phyloP scores from a whole-genome alignment of 2,113 vertebrate genomes.

The Psettodes erumei region DNA sequence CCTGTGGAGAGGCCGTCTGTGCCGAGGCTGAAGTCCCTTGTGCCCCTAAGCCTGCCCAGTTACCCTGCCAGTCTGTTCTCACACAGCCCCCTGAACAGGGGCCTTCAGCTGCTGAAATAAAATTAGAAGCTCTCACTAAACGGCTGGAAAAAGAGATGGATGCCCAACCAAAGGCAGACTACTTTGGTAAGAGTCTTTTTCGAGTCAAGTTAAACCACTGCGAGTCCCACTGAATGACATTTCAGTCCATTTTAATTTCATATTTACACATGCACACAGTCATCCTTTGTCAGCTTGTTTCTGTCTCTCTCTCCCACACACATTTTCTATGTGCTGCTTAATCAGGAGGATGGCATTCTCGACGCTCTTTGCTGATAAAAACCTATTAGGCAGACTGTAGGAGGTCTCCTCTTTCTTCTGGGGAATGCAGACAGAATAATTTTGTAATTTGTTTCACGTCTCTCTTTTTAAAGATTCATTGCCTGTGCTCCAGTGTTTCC shows the following conservation, averaged over 20 bases:
- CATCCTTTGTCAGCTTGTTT: slow-evolving; percentile 7
- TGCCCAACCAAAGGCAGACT: slow-evolving; percentile 90
- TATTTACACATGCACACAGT: slow-evolving; percentile 16
- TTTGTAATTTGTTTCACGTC: slow-evolving; percentile 34
- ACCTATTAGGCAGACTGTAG: neutral
- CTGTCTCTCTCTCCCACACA: neutral
- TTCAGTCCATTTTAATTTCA: slow-evolving; percentile 25
- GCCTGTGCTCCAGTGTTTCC: slow-evolving; percentile 11
- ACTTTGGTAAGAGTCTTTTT: slow-evolving; percentile 91
- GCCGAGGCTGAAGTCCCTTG: slow-evolving; percentile 63
- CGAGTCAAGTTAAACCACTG: slow-evolving; percentile 12
- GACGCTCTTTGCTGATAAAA: slow-evolving; percentile 13
- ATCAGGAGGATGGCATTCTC: slow-evolving; percentile 17
- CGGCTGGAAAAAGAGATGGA: slow-evolving; percentile 95
- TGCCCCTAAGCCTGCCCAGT: slow-evolving; percentile 76
- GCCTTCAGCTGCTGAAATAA: slow-evolving; percentile 87
- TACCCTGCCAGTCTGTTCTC: slow-evolving; percentile 84
- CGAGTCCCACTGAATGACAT: slow-evolving; percentile 2
- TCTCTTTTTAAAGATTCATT: slow-evolving; percentile 24
- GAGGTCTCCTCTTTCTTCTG: neutral
- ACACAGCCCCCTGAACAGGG: slow-evolving; percentile 80
- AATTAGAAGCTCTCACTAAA: slow-evolving; percentile 93
- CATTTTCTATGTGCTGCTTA: neutral
- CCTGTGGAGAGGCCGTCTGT: slow-evolving; percentile 18
- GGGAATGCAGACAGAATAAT: slow-evolving; percentile 39